These are phyloP conservation scores for Acleris emargana DNA, from an alignment of 2,888 invertebrate species.

Conservation along the genomic window DNA sequence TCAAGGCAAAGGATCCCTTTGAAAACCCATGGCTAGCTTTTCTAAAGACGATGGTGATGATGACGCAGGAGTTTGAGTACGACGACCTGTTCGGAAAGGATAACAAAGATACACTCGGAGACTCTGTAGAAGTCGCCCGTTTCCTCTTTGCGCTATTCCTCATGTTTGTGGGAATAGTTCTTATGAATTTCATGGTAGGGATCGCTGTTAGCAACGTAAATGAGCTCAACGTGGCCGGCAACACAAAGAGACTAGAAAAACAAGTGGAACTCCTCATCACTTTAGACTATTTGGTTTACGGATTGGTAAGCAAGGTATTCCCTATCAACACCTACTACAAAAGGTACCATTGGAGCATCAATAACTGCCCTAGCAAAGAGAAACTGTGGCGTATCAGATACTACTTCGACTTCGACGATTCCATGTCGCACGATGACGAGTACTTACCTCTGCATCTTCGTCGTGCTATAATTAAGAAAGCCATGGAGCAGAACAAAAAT, in stretches of 20 bases:
- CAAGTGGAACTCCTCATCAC: constrained; percentile 58
- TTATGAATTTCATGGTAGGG: constrained; percentile 67
- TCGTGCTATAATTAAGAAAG: constrained; percentile 21
- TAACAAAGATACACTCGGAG: constrained; percentile 40
- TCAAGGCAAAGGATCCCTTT: constrained; percentile 76
- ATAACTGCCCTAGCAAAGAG: constrained; percentile 32
- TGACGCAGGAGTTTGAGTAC: constrained; percentile 85
- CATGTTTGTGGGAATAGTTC: constrained; percentile 60
- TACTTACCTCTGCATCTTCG: constrained; percentile 26
- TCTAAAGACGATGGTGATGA: constrained; percentile 84
- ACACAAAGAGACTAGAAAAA: constrained; percentile 57
- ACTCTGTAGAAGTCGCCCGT: constrained; percentile 20
- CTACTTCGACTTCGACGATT: constrained; percentile 25
- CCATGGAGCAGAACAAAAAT: constrained; percentile 28
- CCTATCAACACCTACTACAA: constrained; percentile 33
- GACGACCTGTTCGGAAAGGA: constrained; percentile 72
- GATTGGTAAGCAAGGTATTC: constrained; percentile 25
- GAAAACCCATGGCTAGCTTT: constrained; percentile 79
- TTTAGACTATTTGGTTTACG: constrained; percentile 49
- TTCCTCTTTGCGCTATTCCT: constrained; percentile 46
- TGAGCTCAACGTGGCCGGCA: constrained; percentile 60
- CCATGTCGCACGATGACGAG: constrained; percentile 28
- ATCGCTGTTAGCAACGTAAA: constrained; percentile 66
- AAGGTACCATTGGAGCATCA: constrained; percentile 32
- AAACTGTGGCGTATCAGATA: constrained; percentile 31